These are phyloP conservation scores for Yoshiicerus persimilis DNA, from an alignment of 1,140 invertebrate species.

Conservation along the genomic window DNA sequence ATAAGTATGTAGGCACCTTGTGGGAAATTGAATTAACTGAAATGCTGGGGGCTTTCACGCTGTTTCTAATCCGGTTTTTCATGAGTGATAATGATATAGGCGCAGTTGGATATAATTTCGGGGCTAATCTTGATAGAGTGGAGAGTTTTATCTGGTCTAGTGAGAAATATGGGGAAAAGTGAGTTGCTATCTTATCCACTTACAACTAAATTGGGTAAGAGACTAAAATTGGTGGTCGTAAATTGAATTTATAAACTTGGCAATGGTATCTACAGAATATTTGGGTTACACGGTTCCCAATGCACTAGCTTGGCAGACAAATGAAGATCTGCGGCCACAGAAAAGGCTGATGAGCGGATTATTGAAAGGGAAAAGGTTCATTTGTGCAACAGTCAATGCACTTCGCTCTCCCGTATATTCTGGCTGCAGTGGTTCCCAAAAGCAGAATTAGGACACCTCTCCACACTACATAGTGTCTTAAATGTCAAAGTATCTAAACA, in stretches of 20 bases:
- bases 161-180: background rate
- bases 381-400: background rate
- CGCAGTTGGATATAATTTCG: background rate
- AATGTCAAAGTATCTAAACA: background rate
- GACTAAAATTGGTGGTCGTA: background rate
- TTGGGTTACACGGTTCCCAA: background rate
- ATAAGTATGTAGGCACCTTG: background rate
- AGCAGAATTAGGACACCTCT: background rate
- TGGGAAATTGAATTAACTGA: background rate
- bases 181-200: background rate
- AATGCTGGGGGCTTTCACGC: background rate
- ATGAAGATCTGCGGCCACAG: background rate
- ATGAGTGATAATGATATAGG: background rate
- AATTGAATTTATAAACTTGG: background rate
- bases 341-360: background rate
- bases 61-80: background rate
- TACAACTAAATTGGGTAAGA: background rate
- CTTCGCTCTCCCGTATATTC: background rate
- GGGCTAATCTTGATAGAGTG: background rate
- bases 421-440: background rate
- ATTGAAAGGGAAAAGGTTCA: background rate
- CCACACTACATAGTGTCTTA: background rate
- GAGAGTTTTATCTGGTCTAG: background rate
- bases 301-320: background rate
- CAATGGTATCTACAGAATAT: background rate